Percentiles rank a stretch among this genome's conserved stretches.
These are phyloP conservation scores for Catharus fuscescens DNA, from an alignment of 2,113 vertebrate species.

Conservation along the genomic window DNA sequence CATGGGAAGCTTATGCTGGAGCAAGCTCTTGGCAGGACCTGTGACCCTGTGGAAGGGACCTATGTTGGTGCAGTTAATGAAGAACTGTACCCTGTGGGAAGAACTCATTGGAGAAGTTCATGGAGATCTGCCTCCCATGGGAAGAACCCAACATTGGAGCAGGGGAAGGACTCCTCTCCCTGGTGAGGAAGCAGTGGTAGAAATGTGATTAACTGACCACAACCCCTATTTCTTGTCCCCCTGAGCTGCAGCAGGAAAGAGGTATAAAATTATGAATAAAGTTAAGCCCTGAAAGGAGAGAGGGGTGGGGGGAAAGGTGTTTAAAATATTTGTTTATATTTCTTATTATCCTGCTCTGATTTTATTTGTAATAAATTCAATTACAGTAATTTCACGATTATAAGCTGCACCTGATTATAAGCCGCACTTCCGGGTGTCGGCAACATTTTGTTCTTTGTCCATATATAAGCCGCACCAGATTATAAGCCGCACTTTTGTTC, in stretches of 20 bases:
- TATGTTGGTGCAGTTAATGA: neutral
- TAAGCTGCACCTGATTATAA: too few species aligned
- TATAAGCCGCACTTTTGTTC: too few species aligned
- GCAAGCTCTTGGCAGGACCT: neutral
- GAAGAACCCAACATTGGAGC: neutral
- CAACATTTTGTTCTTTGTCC: too few species aligned
- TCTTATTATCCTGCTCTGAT: too few species aligned
- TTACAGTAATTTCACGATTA: too few species aligned
- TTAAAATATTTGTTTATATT: neutral
- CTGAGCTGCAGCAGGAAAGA: neutral
- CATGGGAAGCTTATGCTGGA: neutral
- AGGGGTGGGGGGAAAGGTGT: neutral
- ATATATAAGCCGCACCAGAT: too few species aligned
- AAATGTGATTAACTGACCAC: neutral
- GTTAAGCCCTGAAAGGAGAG: too few species aligned
- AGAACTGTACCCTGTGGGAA: neutral
- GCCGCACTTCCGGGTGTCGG: too few species aligned
- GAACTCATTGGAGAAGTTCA: neutral
- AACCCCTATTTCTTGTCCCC: neutral
- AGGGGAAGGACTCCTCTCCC: neutral
- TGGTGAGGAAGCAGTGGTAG: neutral
- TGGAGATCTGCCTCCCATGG: neutral
- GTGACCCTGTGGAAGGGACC: neutral
- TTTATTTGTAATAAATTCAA: too few species aligned
- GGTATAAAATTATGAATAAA: neutral